phyloP scores from a whole-genome alignment of 37 sponge, comb jelly and placozoan species.

The Beroe forskalii region DNA sequence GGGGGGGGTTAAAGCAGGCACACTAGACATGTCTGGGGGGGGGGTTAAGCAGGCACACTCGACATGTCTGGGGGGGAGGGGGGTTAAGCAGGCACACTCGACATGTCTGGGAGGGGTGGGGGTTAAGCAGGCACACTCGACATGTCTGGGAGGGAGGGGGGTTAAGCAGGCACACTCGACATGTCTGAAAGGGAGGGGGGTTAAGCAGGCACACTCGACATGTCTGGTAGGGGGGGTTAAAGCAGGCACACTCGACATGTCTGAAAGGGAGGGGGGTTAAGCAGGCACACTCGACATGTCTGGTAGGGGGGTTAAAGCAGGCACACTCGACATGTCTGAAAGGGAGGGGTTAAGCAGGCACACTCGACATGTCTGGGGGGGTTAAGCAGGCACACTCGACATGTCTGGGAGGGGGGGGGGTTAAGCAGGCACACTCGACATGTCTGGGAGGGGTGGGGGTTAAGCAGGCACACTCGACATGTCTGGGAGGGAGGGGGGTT shows the following conservation, averaged over 20 bases:
- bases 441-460: not conserved
- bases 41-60: not conserved
- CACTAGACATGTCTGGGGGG: constrained; percentile 48
- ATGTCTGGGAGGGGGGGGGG: constrained; percentile 17
- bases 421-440: not conserved
- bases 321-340: too few relatives aligned
- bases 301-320: not conserved
- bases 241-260: not conserved
- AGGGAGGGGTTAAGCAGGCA: too few relatives aligned
- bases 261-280: not conserved
- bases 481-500: not conserved
- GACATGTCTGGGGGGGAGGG: not conserved
- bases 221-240: constrained; percentile 3
- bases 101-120: not conserved
- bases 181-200: too few relatives aligned
- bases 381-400: constrained; percentile 22
- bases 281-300: too few relatives aligned
- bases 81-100: not conserved
- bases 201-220: constrained; percentile 29
- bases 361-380: too few relatives aligned
- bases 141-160: too few relatives aligned
- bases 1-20: not conserved
- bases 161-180: too few relatives aligned
- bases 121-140: too few relatives aligned
- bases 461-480: not conserved